Conservation (phyloP, 2,797 vertebrate genomes). For the Danio tinwini region DNA sequence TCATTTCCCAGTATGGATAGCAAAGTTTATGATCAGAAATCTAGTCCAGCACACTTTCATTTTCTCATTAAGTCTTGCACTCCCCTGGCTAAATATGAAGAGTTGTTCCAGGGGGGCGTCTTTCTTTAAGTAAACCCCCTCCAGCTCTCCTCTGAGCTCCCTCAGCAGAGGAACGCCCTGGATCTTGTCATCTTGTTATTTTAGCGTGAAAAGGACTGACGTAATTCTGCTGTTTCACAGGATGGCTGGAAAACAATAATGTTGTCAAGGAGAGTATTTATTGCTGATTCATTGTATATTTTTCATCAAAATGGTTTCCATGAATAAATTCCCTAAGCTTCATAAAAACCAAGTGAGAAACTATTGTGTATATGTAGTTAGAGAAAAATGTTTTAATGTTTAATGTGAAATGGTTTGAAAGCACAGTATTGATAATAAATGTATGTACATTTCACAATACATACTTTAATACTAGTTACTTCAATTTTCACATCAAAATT, state of each 20-base stretch:
- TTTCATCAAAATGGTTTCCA: slow-evolving; percentile 12
- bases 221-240: slow-evolving; percentile 32
- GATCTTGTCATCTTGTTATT: slow-evolving; percentile 54
- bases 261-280: slow-evolving; percentile 43
- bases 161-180: slow-evolving; percentile 60
- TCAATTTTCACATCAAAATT: too few relatives aligned
- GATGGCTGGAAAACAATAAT: slow-evolving; percentile 51
- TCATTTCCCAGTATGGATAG: neutral
- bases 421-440: too few relatives aligned
- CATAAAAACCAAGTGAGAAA: slow-evolving; percentile 9
- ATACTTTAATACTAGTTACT: too few relatives aligned
- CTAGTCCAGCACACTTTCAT: slow-evolving; percentile 40
- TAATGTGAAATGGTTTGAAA: slow-evolving; percentile 21
- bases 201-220: neutral
- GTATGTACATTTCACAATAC: too few relatives aligned
- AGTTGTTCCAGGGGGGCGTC: slow-evolving; percentile 19
- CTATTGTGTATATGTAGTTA: neutral
- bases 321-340: slow-evolving; percentile 7
- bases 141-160: slow-evolving; percentile 33
- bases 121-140: slow-evolving; percentile 17
- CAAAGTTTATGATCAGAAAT: slow-evolving; percentile 25
- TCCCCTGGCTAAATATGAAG: slow-evolving; percentile 53
- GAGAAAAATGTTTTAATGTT: slow-evolving; percentile 6
- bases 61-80: slow-evolving; percentile 40
- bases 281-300: slow-evolving; percentile 56